phyloP scores from a whole-genome alignment of 2,888 invertebrate genomes.

The Caenorhabditis sulstoni region DNA sequence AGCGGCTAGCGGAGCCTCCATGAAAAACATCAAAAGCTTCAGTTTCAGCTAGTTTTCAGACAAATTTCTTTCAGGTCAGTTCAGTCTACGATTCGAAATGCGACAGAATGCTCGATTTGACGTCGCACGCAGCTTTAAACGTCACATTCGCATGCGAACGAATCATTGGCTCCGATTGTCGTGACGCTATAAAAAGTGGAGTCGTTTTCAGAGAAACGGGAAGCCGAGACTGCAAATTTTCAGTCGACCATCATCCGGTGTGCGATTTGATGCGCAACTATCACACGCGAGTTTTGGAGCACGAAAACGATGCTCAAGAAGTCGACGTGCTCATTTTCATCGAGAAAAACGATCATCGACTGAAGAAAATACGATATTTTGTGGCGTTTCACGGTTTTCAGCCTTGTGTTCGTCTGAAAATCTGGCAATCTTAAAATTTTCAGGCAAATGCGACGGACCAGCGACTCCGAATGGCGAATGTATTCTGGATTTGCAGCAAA shows the following conservation, averaged over 20 bases:
- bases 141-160: slow-evolving; percentile 67
- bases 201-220: slow-evolving; percentile 56
- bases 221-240: slow-evolving; percentile 50
- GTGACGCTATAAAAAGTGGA: no score
- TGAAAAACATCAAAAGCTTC: background rate
- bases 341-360: slow-evolving; percentile 49
- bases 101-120: slow-evolving; percentile 47
- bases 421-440: no score
- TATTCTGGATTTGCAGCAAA: slow-evolving; percentile 48
- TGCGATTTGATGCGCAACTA: no score
- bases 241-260: slow-evolving; percentile 66
- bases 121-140: slow-evolving; percentile 52
- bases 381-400: slow-evolving; percentile 56
- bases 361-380: slow-evolving; percentile 57
- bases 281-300: no score
- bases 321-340: slow-evolving; percentile 51
- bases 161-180: slow-evolving; percentile 60
- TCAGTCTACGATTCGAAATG: slow-evolving; percentile 61
- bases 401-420: no score
- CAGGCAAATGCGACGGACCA: slow-evolving; percentile 35
- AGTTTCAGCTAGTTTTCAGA: no score
- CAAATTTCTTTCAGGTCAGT: no score
- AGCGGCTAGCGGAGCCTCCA: no score
- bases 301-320: slow-evolving; percentile 32
- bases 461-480: slow-evolving; percentile 49